Evolutionary conservation across 2,113 vertebrate species (phyloP).

Genomic region (Halcyon senegalensis): DNA sequence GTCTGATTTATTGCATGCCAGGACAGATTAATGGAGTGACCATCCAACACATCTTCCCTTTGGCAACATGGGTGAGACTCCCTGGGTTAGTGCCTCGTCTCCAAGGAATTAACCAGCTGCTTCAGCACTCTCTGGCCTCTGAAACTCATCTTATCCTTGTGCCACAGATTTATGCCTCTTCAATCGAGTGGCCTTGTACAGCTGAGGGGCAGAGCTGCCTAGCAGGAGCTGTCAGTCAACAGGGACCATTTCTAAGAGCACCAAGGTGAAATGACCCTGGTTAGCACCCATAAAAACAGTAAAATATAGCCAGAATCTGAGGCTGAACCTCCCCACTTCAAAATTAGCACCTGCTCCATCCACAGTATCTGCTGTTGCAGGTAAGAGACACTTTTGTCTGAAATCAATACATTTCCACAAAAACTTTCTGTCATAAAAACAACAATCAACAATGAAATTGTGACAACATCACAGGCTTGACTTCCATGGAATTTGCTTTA

Average conservation of each 20-base stretch:
- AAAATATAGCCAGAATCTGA: neutral
- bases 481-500: neutral
- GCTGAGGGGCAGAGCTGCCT: neutral
- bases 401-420: neutral
- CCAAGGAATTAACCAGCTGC: neutral
- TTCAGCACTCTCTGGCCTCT: neutral
- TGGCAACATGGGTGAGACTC: neutral
- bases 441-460: neutral
- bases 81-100: fast-evolving
- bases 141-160: neutral
- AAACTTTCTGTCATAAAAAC: neutral
- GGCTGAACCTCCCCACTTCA: neutral
- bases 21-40: neutral
- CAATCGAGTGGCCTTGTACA: neutral
- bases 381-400: neutral
- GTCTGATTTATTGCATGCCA: neutral
- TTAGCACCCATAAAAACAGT: neutral
- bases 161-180: neutral
- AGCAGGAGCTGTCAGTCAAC: neutral
- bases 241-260: neutral
- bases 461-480: neutral
- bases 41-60: neutral
- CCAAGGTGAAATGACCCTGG: neutral
- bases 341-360: neutral
- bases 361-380: neutral